Evolutionary conservation across 2,797 vertebrate genomes (phyloP), one percentile per base, ranked within the genome.

Genomic region (Rallus crepitans): DNA sequence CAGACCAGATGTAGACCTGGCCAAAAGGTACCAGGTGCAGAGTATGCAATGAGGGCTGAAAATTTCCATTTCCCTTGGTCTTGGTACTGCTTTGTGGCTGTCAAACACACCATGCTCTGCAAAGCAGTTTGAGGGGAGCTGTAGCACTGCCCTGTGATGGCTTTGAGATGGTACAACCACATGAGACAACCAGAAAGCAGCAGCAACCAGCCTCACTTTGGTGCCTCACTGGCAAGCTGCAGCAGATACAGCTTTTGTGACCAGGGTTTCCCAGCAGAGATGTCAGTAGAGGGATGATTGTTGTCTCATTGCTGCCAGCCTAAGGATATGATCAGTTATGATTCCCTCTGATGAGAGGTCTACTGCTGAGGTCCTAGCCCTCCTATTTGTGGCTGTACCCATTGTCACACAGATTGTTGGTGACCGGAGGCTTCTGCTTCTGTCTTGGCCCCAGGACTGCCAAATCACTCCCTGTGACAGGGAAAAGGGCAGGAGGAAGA

Each of bases 391-490:
- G 3, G 16, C 45, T 27, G 24, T 27, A 23, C 12, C 17, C 24
- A 12, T 8, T 48, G 28, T 39, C 47, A 65, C 40, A 37, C 42
- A 56, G 40, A 27, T 1, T 25, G 12, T 31, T 18, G 33, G n/a
- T 39, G 18, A 60, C 1, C 45, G 55, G 12, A 69, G 10, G 21
- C 11, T 24, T 42, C 31, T 17, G 28, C 8, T 4, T 33, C 31
- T 65, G 21, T 15, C 52, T 87, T 53, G 61, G 30, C 10, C 21
- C 7, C 19, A 7, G 0, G 8, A 11, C 55, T 37, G 52, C 21
- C 30, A 40, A 13, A 21, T 68, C 1, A 0, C 12, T 59, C 28
- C 27, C n/a, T 20, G 1, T 7, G 16, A 42, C 20, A 35, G 13
- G 61, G 11, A n/a, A 66, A 66, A 35, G 27, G 64, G 40, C 33